Percentiles rank a stretch among this genome's conserved stretches.
Conservation (phyloP, 2,888 invertebrate species). For the Drosophila monieri region DNA sequence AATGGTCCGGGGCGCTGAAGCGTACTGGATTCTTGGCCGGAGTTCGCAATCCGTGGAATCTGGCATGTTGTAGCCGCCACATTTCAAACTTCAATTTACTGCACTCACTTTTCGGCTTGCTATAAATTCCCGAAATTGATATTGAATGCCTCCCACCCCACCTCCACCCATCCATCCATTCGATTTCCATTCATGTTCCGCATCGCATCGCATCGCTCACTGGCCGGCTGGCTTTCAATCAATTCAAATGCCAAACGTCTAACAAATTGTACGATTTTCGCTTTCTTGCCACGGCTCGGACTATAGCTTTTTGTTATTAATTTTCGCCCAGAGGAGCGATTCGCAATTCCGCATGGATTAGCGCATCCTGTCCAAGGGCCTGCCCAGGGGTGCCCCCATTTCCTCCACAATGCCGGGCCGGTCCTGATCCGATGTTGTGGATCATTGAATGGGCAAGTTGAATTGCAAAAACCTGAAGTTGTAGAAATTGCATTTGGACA, state of each 20-base stretch:
- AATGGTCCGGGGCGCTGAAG: conserved; percentile 13
- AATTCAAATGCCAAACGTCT: conserved; percentile 66
- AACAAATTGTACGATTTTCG: conserved; percentile 57
- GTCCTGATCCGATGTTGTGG: conserved; percentile 25
- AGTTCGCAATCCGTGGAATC: conserved; percentile 2
- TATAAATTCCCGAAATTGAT: conserved; percentile 65
- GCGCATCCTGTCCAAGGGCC: conserved; percentile 20
- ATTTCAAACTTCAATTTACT: conserved; percentile 61
- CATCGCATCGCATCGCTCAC: conserved; percentile 45
- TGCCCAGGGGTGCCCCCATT: conserved; percentile 8
- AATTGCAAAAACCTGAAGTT: conserved; percentile 6
- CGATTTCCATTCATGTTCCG: conserved; percentile 22
- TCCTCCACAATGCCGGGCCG: conserved; percentile 9
- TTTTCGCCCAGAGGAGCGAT: conserved; percentile 43
- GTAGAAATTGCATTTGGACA: conserved; percentile 18
- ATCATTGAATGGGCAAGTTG: conserved; percentile 31
- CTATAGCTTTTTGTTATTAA: conserved; percentile 56
- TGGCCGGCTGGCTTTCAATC: conserved; percentile 64
- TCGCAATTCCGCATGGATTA: conserved; percentile 66
- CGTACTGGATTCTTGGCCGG: conserved; percentile 11
- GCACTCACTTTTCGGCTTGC: conserved; percentile 49
- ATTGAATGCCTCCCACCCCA: conserved; percentile 39
- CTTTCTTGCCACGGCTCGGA: conserved; percentile 20
- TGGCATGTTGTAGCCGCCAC: conserved; percentile 9
- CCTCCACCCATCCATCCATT: background rate